These are phyloP conservation scores for Lophius americanus DNA, from an alignment of 2,797 vertebrate species.

Conservation along the genomic window DNA sequence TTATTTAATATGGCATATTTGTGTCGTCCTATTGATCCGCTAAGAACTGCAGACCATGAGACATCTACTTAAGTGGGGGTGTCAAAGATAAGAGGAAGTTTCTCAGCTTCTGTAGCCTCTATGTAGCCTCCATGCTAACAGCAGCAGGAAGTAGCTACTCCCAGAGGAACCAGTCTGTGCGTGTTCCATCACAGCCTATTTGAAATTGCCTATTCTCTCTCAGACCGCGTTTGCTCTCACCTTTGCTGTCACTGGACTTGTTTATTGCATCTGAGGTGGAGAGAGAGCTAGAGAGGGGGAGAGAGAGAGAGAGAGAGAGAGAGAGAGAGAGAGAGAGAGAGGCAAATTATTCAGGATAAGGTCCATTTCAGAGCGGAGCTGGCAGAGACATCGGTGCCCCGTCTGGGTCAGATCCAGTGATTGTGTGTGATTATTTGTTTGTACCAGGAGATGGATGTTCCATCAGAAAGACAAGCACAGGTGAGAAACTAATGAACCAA, in stretches of 20 bases:
- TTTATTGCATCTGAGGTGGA: conserved; percentile 21
- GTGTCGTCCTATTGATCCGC: no score
- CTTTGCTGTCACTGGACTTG: conserved; percentile 39
- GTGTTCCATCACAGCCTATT: not conserved
- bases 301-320: not conserved
- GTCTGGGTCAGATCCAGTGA: conserved; percentile 11
- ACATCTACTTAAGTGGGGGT: no score
- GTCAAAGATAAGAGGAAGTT: no score
- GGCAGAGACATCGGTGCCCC: conserved; percentile 5
- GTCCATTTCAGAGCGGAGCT: conserved; percentile 6
- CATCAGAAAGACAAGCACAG: no score
- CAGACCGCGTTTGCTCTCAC: conserved; percentile 32
- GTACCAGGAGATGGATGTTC: conserved; percentile 24
- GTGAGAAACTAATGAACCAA: no score
- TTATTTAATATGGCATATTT: no score
- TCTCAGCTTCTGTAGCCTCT: no score
- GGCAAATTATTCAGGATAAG: conserved; percentile 33
- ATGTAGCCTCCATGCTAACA: no score
- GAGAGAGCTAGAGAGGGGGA: not conserved
- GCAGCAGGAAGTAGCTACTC: no score
- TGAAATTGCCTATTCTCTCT: conserved; percentile 21
- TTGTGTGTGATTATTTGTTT: conserved; percentile 36
- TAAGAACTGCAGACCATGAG: no score
- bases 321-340: conserved; percentile 12
- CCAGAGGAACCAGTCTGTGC: no score